Base-by-base conservation (phyloP, 2,888 invertebrate species). In the Pemphredon lugubris region DNA sequence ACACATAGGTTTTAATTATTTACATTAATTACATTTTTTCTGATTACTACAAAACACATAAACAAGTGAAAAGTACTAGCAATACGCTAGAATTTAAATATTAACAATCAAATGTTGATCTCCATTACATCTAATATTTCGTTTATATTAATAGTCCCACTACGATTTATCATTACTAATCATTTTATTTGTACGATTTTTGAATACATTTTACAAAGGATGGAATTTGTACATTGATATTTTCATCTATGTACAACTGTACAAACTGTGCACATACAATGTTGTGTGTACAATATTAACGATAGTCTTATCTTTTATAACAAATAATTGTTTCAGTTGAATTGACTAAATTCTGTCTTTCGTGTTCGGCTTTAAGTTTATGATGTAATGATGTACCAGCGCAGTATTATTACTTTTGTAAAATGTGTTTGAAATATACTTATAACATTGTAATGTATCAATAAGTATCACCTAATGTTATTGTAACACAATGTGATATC, bases 201-300 rank as follows among this genome's bases (percentile, higher is more conserved):
- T 26, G 7, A 26, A 26, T 26, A 47, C 9, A 23, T 47, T 45
- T 23, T 7, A 47, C 18, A 47, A 13, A 47, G 2, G 20, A 34
- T 30, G 1, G 42, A 37, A 9, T 21, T 55, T 47, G 21, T 50
- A 44, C 14, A 23, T 58, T 30, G 44, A 55, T 40, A 37, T 21
- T 44, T 18, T 14, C n/a, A 34, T 34, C 21, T 20, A 57, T 45
- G n/a, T 23, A 45, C 23, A 45, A 9, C 13, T 57, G 14, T 50
- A 34, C 5, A n/a, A 50, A 20, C 34, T 7, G 13, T 26, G 18
- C 34, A 34, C 2, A 37, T 57, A 34, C 32, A 54, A 45, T 45
- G 6, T 45, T 13, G 6, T 45, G 47, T 45, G 23, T 14, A 45
- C 21, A 32, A 44, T 44, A 21, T 21, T 11, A 20, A 23, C 13